These are phyloP conservation scores for Solen grandis DNA, from an alignment of 1,140 invertebrate species.

Conservation along the genomic window DNA sequence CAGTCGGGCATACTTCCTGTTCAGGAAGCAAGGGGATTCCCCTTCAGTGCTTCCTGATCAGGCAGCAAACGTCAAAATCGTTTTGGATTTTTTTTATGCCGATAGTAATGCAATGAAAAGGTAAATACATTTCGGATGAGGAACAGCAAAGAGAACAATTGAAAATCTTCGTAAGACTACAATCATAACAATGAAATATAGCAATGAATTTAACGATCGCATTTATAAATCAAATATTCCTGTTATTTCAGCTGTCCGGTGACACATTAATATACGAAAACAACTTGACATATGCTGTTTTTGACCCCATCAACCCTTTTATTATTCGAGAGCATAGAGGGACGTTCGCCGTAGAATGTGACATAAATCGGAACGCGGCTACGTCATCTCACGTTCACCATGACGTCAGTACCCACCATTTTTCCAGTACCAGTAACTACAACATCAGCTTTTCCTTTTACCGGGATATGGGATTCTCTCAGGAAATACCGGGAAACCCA, in stretches of 20 bases:
- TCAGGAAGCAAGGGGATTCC: too few relatives aligned
- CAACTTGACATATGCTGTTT: not conserved
- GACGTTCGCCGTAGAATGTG: constrained; percentile 27
- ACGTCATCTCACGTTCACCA: constrained; percentile 26
- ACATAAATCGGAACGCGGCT: constrained; percentile 2
- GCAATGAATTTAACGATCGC: not conserved
- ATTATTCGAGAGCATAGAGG: constrained; percentile 13
- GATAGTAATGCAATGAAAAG: not conserved
- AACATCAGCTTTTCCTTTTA: not conserved
- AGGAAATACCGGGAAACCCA: not conserved
- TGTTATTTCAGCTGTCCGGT: not conserved
- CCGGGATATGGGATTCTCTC: not conserved
- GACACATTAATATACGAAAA: constrained; percentile 3
- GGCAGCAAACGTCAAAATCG: not conserved
- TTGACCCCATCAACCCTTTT: constrained; percentile 2
- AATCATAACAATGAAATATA: not conserved
- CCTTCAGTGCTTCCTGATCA: too few relatives aligned
- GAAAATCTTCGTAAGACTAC: not conserved
- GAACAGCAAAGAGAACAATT: not conserved
- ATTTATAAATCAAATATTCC: not conserved
- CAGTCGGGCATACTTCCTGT: too few relatives aligned
- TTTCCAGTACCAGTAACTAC: not conserved
- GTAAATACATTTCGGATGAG: not conserved
- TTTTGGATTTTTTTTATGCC: not conserved
- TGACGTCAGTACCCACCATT: not conserved